phyloP scores from a whole-genome alignment of 2,113 vertebrate species.

The Callionymus lyra region DNA sequence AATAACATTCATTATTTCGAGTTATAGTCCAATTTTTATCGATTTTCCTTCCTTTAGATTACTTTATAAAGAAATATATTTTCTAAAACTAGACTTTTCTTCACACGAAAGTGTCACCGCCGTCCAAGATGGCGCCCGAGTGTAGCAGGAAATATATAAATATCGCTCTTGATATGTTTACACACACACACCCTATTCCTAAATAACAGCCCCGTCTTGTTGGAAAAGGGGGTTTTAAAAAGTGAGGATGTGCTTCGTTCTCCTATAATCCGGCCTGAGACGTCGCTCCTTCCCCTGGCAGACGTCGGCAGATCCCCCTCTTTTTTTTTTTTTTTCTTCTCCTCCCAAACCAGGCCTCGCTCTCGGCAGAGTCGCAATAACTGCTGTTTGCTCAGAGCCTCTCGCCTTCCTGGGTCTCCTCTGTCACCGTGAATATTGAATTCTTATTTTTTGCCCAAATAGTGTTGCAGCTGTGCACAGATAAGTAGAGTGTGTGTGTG shows the following conservation, averaged over 20 bases:
- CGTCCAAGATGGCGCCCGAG: too few species aligned
- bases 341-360: conserved; percentile 49
- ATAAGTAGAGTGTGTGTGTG: conserved; percentile 58
- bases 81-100: conserved; percentile 27
- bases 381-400: conserved; percentile 66
- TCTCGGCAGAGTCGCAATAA: conserved; percentile 57
- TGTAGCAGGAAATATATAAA: conserved; percentile 5
- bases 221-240: conserved; percentile 63
- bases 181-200: conserved; percentile 51
- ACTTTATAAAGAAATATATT: too few species aligned
- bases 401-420: conserved; percentile 60
- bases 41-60: too few species aligned
- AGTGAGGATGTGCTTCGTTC: conserved; percentile 54
- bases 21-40: too few species aligned
- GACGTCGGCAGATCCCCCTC: conserved; percentile 60
- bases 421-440: conserved; percentile 61
- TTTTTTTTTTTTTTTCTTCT: too few species aligned
- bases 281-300: conserved; percentile 67
- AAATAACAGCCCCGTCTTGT: conserved; percentile 67
- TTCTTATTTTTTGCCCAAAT: conserved; percentile 67
- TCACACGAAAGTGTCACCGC: too few species aligned
- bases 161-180: conserved; percentile 50
- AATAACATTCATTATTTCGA: too few species aligned
- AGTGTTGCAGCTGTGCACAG: conserved; percentile 59
- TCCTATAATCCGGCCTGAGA: conserved; percentile 68